Evolutionary conservation across 2,797 vertebrate species (phyloP), one percentile per base, ranked within the genome.

Genomic region (Ctenopoma kingsleyae): DNA sequence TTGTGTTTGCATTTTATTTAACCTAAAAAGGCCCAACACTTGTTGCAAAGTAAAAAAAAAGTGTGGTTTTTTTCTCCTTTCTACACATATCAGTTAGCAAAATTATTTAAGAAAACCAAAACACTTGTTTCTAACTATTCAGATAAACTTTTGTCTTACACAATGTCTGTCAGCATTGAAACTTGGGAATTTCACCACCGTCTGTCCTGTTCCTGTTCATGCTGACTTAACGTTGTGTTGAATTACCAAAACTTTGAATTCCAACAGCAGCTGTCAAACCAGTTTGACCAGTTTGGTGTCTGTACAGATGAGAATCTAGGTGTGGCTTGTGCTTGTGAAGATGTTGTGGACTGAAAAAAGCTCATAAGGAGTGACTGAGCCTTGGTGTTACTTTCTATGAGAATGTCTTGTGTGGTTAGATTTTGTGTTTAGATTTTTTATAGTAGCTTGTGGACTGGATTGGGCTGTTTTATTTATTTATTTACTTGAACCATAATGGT

Each of bases 201-300:
- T 58, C 43, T 10, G 0, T 64, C 44, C 15, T 65, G 23, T 76
- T 50, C 40, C 19, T 71, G 4, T 54, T 67, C 11, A 44, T 17
- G 16, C 25, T 55, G 36, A 54, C 44, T 61, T 15, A 32, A 49
- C 25, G 30, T 5, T 59, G 47, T 59, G 57, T 83, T 66, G 32
- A 52, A 57, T 87, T 48, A 49, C 53, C 25, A 69, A 70, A 80
- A 60, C 66, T 30, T 7, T 22, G 19, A 75, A 65, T 76, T 76
- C 56, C 36, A 47, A 23, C 19, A 7, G 30, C 15, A 20, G 62
- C 30, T 76, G 83, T 55, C 19, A 6, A 60, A 84, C 92, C 70
- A 13, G 91, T 89, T 63, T 13, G 77, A 87, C 92, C 54, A n/a
- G 93, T 93, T 88, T 87, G 65, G 66, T 68, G 20, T 40, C 60